phyloP scores from a whole-genome alignment of 2,888 invertebrate species.

The Lamellibrachia satsuma region DNA sequence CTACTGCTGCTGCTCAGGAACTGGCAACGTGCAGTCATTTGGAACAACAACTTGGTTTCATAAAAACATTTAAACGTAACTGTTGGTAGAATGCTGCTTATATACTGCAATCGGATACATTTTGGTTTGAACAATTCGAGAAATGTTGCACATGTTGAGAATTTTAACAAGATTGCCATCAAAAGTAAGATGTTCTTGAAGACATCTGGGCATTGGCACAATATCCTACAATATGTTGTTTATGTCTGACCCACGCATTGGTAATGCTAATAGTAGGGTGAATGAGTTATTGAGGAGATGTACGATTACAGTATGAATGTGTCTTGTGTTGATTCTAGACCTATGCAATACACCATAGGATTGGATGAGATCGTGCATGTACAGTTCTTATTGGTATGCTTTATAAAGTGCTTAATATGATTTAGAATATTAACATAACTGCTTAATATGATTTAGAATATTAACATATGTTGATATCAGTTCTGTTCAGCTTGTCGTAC shows the following conservation, averaged over 20 bases:
- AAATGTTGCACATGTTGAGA: background rate
- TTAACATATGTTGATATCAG: background rate
- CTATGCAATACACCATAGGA: background rate
- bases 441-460: constrained; percentile 4
- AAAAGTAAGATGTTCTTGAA: background rate
- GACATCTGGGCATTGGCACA: background rate
- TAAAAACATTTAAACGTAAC: too few species aligned
- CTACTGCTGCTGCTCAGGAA: too few species aligned
- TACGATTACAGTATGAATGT: background rate
- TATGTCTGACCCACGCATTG: background rate
- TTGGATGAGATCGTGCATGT: background rate
- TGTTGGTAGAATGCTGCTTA: too few species aligned
- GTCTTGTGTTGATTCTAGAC: background rate
- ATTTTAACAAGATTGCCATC: background rate
- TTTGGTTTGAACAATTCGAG: background rate
- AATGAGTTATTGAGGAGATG: background rate
- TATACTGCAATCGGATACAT: too few species aligned
- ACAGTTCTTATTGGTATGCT: background rate
- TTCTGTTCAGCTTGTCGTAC: background rate
- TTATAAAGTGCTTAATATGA: background rate
- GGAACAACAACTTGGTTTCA: too few species aligned
- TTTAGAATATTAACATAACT: background rate
- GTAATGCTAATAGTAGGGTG: background rate
- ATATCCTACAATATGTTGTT: background rate
- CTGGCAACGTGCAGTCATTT: too few species aligned